Evolutionary conservation across 1,140 invertebrate genomes (phyloP), one percentile per base, ranked within the genome.

Genomic region (Philopotamus ludificatus): DNA sequence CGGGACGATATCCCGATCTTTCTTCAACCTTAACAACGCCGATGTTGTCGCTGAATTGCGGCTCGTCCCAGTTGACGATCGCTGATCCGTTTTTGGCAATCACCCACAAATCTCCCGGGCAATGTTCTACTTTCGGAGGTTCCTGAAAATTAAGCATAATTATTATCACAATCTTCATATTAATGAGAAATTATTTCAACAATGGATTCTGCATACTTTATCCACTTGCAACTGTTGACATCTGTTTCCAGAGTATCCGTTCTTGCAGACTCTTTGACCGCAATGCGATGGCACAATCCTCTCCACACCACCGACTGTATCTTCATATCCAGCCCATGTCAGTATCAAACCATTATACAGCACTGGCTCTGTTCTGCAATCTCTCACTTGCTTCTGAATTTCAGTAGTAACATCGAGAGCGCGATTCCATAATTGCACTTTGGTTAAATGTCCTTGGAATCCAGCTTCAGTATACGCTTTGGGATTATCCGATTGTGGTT

Each of bases 401-500:
- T 98, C 96, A 66, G 89, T 89, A 1, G 91, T 92, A 10, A 96
- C 89, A 74, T 97, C 93, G 1, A 98, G 79, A 34, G 91, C 90
- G 42, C 94, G 83, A 68, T 89, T 90, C 94, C 96, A 98, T 51
- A 98, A 85, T 82, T 98, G 94, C 20, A 97, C 89, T 78, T 97
- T 94, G 21, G 93, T 97, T 12, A 99, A 75, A 72, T 93, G 91
- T 15, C 97, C 97, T 81, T 95, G 91, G 87, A 99, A 99, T 8
- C 94, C 94, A 15, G 87, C 82, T 77, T 93, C 90, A 0, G 89
- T 88, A 71, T 91, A 92, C 0, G 89, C 85, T 71, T 89, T 90
- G 4, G 86, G 79, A 73, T 87, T 84, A 54, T 86, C 84, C 55
- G 85, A 83, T 73, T 91, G 86, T 25, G 93, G 92, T 74, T 94